These are phyloP conservation scores for Aspidiotus destructor DNA, from an alignment of 2,888 invertebrate genomes.

Conservation along the genomic window DNA sequence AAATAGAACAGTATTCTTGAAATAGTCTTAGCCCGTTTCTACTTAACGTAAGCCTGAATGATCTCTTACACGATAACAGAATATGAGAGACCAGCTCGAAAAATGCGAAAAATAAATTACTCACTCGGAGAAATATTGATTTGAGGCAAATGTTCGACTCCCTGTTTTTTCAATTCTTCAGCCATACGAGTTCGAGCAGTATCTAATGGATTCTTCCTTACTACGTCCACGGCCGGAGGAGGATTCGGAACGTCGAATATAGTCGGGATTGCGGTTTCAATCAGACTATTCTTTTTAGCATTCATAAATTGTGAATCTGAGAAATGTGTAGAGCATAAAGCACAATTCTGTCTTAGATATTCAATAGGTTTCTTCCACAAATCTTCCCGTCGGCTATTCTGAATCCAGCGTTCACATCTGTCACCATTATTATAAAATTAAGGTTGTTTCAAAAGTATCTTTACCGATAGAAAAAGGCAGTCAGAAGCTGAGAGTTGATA, in stretches of 20 bases:
- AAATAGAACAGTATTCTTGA: background rate
- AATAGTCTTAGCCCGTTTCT: background rate
- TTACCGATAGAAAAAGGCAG: background rate
- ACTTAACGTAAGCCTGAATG: background rate
- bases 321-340: background rate
- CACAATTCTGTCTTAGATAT: background rate
- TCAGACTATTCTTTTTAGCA: background rate
- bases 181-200: background rate
- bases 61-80: background rate
- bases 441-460: background rate
- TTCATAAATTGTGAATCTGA: background rate
- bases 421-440: background rate
- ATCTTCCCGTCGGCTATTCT: background rate
- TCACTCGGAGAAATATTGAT: background rate
- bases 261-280: background rate
- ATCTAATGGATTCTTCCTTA: background rate
- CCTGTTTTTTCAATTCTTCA: background rate
- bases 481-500: background rate
- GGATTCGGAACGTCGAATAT: background rate
- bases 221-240: background rate
- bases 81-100: background rate
- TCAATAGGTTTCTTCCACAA: background rate
- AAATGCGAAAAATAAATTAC: background rate
- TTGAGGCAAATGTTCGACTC: background rate
- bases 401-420: constrained; percentile 1